These are phyloP conservation scores for Onthophagus sagittarius DNA, from an alignment of 2,888 invertebrate genomes.

Conservation along the genomic window DNA sequence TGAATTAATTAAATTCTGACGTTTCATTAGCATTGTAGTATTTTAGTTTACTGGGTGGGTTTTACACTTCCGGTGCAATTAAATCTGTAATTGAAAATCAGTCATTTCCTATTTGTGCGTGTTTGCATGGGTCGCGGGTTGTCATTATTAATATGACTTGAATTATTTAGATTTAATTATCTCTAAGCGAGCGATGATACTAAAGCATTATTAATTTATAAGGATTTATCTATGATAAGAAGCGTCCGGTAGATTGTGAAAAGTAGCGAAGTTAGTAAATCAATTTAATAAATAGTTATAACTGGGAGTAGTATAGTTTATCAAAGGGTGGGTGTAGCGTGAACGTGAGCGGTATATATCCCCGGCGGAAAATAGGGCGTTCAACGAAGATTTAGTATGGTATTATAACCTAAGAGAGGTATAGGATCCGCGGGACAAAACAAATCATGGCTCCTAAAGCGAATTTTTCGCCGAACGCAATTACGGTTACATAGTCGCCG, in stretches of 20 bases:
- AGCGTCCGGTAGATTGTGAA: neutral
- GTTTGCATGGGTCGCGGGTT: neutral
- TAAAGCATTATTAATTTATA: neutral
- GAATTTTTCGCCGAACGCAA: conserved; percentile 2
- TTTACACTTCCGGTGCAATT: neutral
- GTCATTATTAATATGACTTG: neutral
- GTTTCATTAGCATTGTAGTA: neutral
- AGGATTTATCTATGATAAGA: neutral
- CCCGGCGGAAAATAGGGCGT: conserved; percentile 6
- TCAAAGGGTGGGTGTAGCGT: neutral
- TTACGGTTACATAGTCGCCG: conserved; percentile 1
- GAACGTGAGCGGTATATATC: conserved; percentile 5
- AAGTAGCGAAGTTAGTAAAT: neutral
- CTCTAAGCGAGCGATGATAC: neutral
- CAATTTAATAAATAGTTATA: neutral
- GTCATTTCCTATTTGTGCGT: neutral
- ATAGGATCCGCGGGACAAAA: conserved; percentile 12
- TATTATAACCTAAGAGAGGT: conserved; percentile 6
- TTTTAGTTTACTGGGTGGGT: neutral
- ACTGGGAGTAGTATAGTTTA: neutral
- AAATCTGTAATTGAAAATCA: neutral
- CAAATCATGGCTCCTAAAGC: conserved; percentile 3
- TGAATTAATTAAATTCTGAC: neutral
- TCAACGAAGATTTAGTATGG: conserved; percentile 8
- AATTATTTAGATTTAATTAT: conserved; percentile 10